phyloP scores from a whole-genome alignment of 1,140 invertebrate species.

The Druon quercuslanigerum region DNA sequence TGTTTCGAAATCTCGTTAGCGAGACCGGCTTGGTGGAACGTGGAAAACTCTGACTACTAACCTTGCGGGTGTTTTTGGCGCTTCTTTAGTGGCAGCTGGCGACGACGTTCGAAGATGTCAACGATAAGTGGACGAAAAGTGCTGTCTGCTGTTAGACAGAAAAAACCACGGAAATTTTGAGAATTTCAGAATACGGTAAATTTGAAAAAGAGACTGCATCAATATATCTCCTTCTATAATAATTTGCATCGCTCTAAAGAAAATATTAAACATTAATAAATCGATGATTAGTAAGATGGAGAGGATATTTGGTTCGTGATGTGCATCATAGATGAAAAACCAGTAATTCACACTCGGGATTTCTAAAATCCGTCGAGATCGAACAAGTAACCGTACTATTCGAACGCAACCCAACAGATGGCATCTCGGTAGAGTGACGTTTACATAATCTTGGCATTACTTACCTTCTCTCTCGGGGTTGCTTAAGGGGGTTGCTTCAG shows the following conservation, averaged over 20 bases:
- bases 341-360: conserved; percentile 51
- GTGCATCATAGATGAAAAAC: conserved; percentile 50
- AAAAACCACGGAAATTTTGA: neutral
- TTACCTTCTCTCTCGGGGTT: conserved; percentile 61
- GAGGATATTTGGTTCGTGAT: conserved; percentile 32
- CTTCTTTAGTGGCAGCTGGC: conserved; percentile 21
- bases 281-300: neutral
- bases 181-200: neutral
- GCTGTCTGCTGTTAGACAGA: neutral
- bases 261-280: neutral
- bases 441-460: conserved; percentile 74
- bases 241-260: no score
- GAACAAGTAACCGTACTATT: conserved; percentile 59
- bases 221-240: neutral
- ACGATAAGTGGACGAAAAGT: neutral
- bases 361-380: conserved; percentile 50
- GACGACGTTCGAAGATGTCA: neutral
- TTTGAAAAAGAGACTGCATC: neutral
- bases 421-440: conserved; percentile 67
- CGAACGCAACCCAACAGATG: conserved; percentile 65
- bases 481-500: conserved; percentile 58
- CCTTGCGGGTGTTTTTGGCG: neutral
- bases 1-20: conserved; percentile 52
- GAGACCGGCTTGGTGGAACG: conserved; percentile 39
- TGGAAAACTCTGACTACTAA: neutral